Conservation (phyloP, 2,888 invertebrate genomes). For the Helicoverpa assulta region DNA sequence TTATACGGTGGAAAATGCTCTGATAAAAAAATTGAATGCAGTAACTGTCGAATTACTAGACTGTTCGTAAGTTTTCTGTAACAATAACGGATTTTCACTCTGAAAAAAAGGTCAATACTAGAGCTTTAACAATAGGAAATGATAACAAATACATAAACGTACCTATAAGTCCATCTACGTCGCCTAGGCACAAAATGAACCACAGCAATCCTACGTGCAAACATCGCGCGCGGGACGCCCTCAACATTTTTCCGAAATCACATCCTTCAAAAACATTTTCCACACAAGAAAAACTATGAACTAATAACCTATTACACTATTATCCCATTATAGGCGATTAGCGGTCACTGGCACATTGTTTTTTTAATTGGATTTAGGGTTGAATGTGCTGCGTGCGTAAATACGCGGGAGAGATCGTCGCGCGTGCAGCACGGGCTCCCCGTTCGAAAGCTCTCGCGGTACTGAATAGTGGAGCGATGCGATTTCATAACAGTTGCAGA, state of each 20-base stretch:
- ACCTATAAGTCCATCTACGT: slow-evolving; percentile 85
- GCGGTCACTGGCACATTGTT: slow-evolving; percentile 76
- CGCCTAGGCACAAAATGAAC: slow-evolving; percentile 70
- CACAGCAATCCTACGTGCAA: slow-evolving; percentile 81
- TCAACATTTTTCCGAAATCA: slow-evolving; percentile 87
- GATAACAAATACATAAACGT: slow-evolving; percentile 39
- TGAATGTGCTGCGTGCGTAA: slow-evolving; percentile 78
- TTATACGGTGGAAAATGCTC: background rate
- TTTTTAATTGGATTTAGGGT: slow-evolving; percentile 83
- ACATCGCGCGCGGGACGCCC: slow-evolving; percentile 78
- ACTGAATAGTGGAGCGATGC: slow-evolving; percentile 70
- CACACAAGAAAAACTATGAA: slow-evolving; percentile 69
- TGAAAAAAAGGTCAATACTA: background rate
- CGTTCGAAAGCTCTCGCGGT: slow-evolving; percentile 70
- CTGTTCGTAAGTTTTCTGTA: background rate
- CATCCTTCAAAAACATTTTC: slow-evolving; percentile 82
- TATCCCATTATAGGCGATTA: slow-evolving; percentile 72
- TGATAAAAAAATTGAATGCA: background rate
- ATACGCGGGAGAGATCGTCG: slow-evolving; percentile 69
- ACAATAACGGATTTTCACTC: background rate
- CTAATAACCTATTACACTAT: slow-evolving; percentile 73
- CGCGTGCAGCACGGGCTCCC: slow-evolving; percentile 65
- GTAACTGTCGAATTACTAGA: too few relatives aligned
- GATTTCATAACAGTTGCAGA: slow-evolving; percentile 29
- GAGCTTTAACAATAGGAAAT: background rate